Percentiles rank a stretch among this genome's conserved stretches.
Evolutionary conservation across 2,113 vertebrate species (phyloP).

Genomic region (Cisticola juncidis): DNA sequence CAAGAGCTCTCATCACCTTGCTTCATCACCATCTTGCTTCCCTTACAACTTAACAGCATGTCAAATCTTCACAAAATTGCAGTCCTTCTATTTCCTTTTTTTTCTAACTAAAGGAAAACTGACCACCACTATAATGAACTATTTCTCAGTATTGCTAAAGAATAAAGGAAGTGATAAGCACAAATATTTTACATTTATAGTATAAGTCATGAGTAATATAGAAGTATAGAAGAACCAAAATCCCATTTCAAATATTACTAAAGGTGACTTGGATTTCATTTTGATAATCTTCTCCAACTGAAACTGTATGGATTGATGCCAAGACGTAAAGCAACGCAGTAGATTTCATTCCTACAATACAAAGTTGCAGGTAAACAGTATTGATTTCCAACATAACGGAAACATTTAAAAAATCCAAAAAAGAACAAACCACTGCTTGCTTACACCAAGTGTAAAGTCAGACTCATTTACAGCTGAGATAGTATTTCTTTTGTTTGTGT

Average conservation of each 20-base stretch:
- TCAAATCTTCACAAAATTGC: background rate
- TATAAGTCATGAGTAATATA: no score
- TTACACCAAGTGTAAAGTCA: background rate
- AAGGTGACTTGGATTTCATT: background rate
- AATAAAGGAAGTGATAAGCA: background rate
- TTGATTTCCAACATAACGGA: background rate
- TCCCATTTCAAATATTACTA: background rate
- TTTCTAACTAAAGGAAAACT: background rate
- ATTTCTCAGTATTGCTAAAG: background rate
- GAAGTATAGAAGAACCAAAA: background rate
- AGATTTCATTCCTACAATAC: background rate
- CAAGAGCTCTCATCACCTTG: background rate
- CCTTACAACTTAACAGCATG: background rate
- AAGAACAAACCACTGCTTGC: background rate
- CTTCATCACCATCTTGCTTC: background rate
- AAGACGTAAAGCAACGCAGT: background rate
- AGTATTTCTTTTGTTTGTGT: background rate
- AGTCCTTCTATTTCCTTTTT: background rate
- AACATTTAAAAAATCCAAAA: background rate
- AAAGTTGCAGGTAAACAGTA: background rate
- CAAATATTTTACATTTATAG: background rate
- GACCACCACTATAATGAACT: background rate
- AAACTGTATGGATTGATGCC: background rate
- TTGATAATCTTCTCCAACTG: background rate
- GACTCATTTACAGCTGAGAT: background rate